These are phyloP conservation scores for Trichopria drosophilae DNA, from an alignment of 2,888 invertebrate species.

Conservation along the genomic window DNA sequence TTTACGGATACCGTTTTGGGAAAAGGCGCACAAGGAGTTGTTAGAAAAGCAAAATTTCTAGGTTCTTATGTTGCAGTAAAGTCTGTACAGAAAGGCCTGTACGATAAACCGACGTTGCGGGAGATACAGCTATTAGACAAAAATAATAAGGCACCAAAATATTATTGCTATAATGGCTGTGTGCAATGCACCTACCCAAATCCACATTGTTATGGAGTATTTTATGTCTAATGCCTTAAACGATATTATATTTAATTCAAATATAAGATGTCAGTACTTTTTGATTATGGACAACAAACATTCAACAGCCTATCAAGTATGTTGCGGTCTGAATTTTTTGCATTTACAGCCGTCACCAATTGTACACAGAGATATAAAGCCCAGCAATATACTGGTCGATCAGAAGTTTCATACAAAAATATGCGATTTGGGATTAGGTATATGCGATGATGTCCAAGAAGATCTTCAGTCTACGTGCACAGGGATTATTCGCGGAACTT, in stretches of 20 bases:
- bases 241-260: conserved; percentile 13
- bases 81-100: conserved; percentile 15
- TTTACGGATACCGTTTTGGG: too few relatives aligned
- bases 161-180: conserved; percentile 19
- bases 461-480: conserved; percentile 11
- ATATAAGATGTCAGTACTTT: conserved; percentile 3
- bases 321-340: conserved; percentile 14
- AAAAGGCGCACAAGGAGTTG: conserved; percentile 20
- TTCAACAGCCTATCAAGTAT: conserved; percentile 14
- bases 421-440: conserved; percentile 11
- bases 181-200: conserved; percentile 10
- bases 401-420: conserved; percentile 10
- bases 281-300: conserved; percentile 2
- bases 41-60: conserved; percentile 18
- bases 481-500: too few relatives aligned
- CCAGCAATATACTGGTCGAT: conserved; percentile 25
- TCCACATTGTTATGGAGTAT: conserved; percentile 28
- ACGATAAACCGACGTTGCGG: too few relatives aligned
- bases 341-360: conserved; percentile 16
- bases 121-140: too few relatives aligned
- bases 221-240: conserved; percentile 16
- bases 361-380: conserved; percentile 27
- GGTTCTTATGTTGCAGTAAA: conserved; percentile 22
- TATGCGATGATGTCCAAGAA: neutral
- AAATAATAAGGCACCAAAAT: too few relatives aligned